Evolutionary conservation across 2,888 invertebrate species (phyloP), one percentile per base, ranked within the genome.

Genomic region (Meteorus colon): DNA sequence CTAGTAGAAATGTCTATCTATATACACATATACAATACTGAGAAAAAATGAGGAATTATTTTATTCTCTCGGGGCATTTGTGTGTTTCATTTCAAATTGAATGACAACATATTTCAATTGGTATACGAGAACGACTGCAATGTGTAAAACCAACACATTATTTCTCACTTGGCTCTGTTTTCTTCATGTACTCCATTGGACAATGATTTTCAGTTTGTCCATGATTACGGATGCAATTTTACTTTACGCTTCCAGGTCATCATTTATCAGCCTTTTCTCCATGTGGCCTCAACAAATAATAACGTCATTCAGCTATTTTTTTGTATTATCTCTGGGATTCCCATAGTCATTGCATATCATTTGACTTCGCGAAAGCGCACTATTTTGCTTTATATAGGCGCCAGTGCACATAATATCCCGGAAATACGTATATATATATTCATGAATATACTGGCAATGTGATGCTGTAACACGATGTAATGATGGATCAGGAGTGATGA

Each of bases 381-480:
- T 19, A 55, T 10, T 41, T 12, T 19, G 55, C 55, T n/a, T 55
- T 8, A 55, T n/a, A 55, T n/a, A 19, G 19, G 10, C 2, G 10
- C 8, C 19, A 19, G 10, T 19, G 55, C 24, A 5, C 19, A 55
- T 55, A 55, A 55, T 19, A 55, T 55, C 55, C 55, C 55, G 55
- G 55, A 55, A 55, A 55, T 55, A 19, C 19, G 14, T 55, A n/a
- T 48, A 4, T 10, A 24, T 8, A 19, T 8, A 55, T 55, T n/a
- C n/a, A 55, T 19, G 8, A 19, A 19, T 19, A 55, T 55, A 41
- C 19, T 55, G 19, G 19, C 8, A 19, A 19, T 19, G n/a, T 55
- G 55, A 55, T 19, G 55, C 48, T 48, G 48, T 48, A 48, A 48
- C 48, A 16, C 41, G n/a, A 48, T n/a, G 16, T 48, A 48, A 55